These are phyloP conservation scores for Cassiopea andromeda DNA, from an alignment of 30 jellyfish, hydroid and myxozoan species.

Conservation along the genomic window DNA sequence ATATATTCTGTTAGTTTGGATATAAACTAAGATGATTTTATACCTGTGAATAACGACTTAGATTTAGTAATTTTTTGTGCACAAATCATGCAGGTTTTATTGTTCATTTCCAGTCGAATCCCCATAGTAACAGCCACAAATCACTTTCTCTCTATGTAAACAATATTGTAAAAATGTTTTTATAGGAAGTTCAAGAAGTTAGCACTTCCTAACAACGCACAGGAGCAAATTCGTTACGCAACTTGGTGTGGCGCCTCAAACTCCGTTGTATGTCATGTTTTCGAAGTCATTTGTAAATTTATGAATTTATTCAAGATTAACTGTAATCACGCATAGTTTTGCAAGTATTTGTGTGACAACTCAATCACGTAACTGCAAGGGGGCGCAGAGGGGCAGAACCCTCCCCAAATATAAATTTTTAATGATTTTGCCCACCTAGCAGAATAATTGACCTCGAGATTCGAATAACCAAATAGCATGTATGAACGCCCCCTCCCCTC, in stretches of 20 bases:
- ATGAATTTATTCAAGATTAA: background rate
- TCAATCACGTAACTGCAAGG: background rate
- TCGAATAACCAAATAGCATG: no score
- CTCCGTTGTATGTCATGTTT: conserved; percentile 70
- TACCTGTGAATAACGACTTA: no score
- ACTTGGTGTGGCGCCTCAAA: conserved; percentile 82
- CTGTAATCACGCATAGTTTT: background rate
- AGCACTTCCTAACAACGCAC: conserved; percentile 73
- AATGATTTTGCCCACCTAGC: no score
- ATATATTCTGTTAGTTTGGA: no score
- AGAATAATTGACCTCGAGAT: no score
- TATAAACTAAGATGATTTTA: no score
- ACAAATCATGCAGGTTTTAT: background rate
- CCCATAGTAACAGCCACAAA: background rate
- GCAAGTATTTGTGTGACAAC: background rate
- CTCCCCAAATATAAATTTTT: background rate
- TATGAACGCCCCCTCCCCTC: no score
- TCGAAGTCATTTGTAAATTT: background rate
- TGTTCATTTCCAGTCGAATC: background rate
- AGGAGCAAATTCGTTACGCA: conserved; percentile 85
- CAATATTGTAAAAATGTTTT: background rate
- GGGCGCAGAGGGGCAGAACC: background rate
- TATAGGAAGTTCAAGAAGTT: conserved; percentile 30
- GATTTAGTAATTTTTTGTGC: no score
- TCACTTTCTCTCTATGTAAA: background rate